Conservation (phyloP, 23 tunicate genomes). For the Aplidium turbinatum region DNA sequence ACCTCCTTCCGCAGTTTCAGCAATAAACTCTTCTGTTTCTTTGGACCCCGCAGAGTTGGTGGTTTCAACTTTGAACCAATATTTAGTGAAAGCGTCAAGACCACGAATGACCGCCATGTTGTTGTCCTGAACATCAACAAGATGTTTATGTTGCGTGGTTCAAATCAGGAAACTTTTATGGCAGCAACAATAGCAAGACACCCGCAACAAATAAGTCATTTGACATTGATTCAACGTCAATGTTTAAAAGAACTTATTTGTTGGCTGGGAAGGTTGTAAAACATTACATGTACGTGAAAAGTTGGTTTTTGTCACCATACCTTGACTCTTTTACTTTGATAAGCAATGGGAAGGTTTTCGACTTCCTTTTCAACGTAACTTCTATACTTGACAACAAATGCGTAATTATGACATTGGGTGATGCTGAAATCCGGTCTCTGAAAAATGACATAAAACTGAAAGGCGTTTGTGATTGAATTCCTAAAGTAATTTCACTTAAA, state of each 20-base stretch:
- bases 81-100: conserved; percentile 59
- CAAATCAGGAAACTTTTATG: too few relatives aligned
- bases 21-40: conserved; percentile 55
- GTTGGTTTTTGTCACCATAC: not conserved
- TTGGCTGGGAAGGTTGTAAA: too few relatives aligned
- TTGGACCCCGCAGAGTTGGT: conserved; percentile 64
- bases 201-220: too few relatives aligned
- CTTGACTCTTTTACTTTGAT: conserved; percentile 15
- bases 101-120: conserved; percentile 27
- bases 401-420: conserved; percentile 55
- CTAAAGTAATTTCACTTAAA: too few relatives aligned
- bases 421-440: conserved; percentile 75
- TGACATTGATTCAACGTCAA: too few relatives aligned
- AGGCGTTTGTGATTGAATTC: too few relatives aligned
- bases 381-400: conserved; percentile 63
- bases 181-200: too few relatives aligned
- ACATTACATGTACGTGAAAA: too few relatives aligned
- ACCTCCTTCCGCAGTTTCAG: conserved; percentile 66
- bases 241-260: too few relatives aligned
- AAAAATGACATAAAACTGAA: too few relatives aligned
- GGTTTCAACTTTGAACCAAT: conserved; percentile 60
- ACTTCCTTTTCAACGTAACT: not conserved
- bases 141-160: too few relatives aligned
- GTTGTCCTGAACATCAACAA: conserved; percentile 14
- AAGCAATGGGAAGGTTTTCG: not conserved